phyloP scores from a whole-genome alignment of 2,797 vertebrate genomes.

The Distichodus sexfasciatus region DNA sequence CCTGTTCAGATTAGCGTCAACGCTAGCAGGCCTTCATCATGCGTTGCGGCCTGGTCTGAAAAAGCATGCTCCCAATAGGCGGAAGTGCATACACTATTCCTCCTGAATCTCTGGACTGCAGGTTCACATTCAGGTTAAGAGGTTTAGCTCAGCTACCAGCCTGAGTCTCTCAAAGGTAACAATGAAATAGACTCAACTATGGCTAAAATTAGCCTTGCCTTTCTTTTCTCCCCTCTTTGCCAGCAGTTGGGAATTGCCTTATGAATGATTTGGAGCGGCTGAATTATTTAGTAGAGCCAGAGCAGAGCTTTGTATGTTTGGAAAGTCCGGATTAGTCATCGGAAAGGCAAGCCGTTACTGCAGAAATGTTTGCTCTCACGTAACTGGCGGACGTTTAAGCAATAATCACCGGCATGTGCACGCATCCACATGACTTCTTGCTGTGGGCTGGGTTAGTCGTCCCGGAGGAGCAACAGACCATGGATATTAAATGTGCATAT shows the following conservation, averaged over 20 bases:
- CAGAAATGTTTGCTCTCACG: not conserved
- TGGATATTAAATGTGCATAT: not conserved
- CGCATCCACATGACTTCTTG: not conserved
- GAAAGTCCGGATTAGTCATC: slow-evolving; percentile 27
- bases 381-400: not conserved
- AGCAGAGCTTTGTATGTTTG: slow-evolving; percentile 60
- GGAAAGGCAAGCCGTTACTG: not conserved
- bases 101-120: not conserved
- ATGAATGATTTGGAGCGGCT: slow-evolving; percentile 68
- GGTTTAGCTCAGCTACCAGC: slow-evolving; percentile 20
- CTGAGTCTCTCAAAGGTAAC: slow-evolving; percentile 34
- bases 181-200: not conserved
- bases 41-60: slow-evolving; percentile 23
- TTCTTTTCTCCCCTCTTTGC: not conserved
- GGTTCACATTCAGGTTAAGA: slow-evolving; percentile 58
- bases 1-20: slow-evolving; percentile 76
- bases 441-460: no score
- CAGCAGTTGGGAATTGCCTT: slow-evolving; percentile 48
- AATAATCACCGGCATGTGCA: not conserved
- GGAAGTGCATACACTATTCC: not conserved
- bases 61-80: not conserved
- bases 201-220: not conserved
- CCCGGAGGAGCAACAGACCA: not conserved
- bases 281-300: slow-evolving; percentile 65
- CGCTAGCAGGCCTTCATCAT: slow-evolving; percentile 48